Conservation (phyloP, 2,888 invertebrate species). For the Galeopsomyia nigrocyanea region DNA sequence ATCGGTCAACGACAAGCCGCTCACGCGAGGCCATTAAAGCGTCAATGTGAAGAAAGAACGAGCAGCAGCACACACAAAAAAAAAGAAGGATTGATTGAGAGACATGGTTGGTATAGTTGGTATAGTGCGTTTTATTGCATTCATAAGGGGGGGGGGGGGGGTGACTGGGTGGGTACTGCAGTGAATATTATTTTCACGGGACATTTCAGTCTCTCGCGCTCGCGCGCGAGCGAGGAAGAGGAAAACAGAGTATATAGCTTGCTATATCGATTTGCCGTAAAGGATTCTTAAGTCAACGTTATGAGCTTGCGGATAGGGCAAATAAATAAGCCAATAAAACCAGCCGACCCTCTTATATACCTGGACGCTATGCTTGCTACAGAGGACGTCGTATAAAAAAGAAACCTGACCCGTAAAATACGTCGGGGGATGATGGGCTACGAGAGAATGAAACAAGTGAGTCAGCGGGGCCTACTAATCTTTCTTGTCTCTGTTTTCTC, state of each 20-base stretch:
- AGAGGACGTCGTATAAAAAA: conserved; percentile 24
- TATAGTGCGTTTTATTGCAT: no score
- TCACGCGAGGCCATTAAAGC: conserved; percentile 27
- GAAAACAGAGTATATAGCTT: not conserved
- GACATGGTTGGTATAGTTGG: no score
- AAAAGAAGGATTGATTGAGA: not conserved
- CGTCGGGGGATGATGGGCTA: not conserved
- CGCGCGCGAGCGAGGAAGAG: not conserved
- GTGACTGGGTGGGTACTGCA: no score
- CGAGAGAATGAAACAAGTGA: conserved; percentile 24
- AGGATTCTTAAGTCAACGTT: conserved; percentile 45
- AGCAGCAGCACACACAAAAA: not conserved
- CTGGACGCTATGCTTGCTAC: not conserved
- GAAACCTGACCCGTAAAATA: conserved; percentile 28
- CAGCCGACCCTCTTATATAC: conserved; percentile 8
- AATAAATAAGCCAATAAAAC: conserved; percentile 51
- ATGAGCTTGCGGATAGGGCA: conserved; percentile 45
- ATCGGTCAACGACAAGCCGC: conserved; percentile 22
- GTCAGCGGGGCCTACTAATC: conserved; percentile 23
- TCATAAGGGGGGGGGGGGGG: not conserved
- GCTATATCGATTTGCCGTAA: conserved; percentile 46
- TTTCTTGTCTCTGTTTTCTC: not conserved
- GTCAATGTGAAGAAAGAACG: conserved; percentile 23
- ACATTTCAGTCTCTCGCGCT: no score
- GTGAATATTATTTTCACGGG: no score